Conservation (phyloP, 2,888 invertebrate species). For the Litoditis marina region DNA sequence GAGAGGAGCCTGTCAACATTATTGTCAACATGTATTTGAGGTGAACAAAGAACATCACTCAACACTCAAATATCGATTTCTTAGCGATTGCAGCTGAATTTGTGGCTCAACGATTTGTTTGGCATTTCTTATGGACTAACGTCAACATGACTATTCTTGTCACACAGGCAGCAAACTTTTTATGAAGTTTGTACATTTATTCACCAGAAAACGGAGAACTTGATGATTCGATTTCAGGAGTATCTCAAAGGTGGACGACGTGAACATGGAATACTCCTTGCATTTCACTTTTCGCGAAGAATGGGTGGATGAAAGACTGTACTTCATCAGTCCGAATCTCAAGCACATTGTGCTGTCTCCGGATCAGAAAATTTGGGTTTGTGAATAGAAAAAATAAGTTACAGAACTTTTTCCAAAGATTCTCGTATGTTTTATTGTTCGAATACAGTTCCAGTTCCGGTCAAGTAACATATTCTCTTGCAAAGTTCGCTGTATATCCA, state of each 20-base stretch:
- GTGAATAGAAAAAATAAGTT: not conserved
- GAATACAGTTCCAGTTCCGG: no score
- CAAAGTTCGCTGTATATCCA: no score
- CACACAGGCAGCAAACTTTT: no score
- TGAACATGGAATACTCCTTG: conserved; percentile 79
- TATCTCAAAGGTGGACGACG: conserved; percentile 55
- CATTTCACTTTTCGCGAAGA: conserved; percentile 85
- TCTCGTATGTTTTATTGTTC: not conserved
- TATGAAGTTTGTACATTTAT: no score
- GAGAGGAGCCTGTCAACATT: conserved; percentile 37
- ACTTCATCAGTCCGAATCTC: conserved; percentile 55
- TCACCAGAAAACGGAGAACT: no score
- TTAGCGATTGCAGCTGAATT: no score
- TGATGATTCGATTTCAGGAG: conserved; percentile 34
- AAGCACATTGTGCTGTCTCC: conserved; percentile 49
- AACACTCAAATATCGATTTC: no score
- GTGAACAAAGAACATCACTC: conserved; percentile 10
- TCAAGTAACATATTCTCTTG: no score
- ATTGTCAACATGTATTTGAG: conserved; percentile 50
- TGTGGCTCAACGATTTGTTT: no score
- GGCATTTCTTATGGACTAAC: no score
- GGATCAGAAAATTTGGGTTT: conserved; percentile 42
- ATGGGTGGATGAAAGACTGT: conserved; percentile 83
- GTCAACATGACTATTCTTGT: no score
- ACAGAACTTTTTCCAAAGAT: not conserved